Conservation (phyloP, 1,140 invertebrate species). For the Phymorhynchus buccinoides region DNA sequence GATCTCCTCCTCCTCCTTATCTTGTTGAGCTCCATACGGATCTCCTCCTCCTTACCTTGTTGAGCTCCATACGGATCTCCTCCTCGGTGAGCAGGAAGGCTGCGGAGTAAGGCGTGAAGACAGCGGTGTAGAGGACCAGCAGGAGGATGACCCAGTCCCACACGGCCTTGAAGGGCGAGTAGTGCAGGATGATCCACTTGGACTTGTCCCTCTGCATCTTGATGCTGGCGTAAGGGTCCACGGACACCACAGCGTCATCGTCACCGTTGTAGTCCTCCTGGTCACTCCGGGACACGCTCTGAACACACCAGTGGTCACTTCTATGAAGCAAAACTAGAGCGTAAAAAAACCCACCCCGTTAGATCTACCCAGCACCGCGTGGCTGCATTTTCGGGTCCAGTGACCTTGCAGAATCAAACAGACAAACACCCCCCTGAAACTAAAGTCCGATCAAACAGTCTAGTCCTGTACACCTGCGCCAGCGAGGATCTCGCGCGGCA, state of each 20-base stretch:
- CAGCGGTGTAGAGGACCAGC: slow-evolving; percentile 97
- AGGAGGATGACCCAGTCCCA: slow-evolving; percentile 99
- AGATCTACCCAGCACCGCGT: no score
- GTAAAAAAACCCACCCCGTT: no score
- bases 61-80: slow-evolving; percentile 68
- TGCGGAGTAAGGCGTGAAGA: slow-evolving; percentile 98
- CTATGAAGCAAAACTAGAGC: no score
- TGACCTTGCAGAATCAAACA: no score
- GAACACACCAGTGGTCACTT: no score
- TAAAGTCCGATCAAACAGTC: no score
- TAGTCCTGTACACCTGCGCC: no score
- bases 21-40: no score
- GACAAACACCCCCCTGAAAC: no score
- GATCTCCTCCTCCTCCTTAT: slow-evolving; percentile 55
- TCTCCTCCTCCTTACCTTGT: slow-evolving; percentile 59
- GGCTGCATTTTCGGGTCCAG: no score
- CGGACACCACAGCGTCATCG: slow-evolving; percentile 24
- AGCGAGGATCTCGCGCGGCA: no score
- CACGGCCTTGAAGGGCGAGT: slow-evolving; percentile 98
- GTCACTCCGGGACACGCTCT: slow-evolving; percentile 37
- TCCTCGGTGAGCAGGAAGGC: slow-evolving; percentile 94
- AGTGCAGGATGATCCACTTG: slow-evolving; percentile 91
- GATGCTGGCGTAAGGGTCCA: slow-evolving; percentile 47
- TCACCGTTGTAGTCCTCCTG: slow-evolving; percentile 25
- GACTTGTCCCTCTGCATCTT: slow-evolving; percentile 52